These are phyloP conservation scores for Sphyrna mokarran DNA, from an alignment of 2,113 vertebrate species.

Conservation along the genomic window DNA sequence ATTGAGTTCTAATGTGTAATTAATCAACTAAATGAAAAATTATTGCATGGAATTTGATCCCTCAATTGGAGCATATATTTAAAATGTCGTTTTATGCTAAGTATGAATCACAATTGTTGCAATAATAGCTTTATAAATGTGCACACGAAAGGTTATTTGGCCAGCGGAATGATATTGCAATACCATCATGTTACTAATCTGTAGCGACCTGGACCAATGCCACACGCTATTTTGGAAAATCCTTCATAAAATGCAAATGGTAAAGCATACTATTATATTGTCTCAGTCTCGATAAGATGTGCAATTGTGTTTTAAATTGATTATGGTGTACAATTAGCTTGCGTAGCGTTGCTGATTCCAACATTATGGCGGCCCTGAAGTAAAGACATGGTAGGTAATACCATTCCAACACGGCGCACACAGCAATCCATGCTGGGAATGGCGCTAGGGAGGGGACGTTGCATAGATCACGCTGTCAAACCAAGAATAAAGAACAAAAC, in stretches of 20 bases:
- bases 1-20: neutral
- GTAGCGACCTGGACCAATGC: neutral
- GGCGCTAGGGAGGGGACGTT: neutral
- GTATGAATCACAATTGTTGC: neutral
- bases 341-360: neutral
- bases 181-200: neutral
- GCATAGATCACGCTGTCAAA: neutral
- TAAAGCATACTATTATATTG: neutral
- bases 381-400: neutral
- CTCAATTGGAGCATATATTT: neutral
- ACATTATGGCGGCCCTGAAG: neutral
- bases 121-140: neutral
- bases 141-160: neutral
- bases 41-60: neutral
- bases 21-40: conserved; percentile 1
- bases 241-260: neutral
- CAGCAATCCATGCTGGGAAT: neutral
- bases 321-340: neutral
- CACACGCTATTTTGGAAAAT: neutral
- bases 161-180: neutral
- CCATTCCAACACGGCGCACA: neutral
- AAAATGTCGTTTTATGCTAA: neutral
- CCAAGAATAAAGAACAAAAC: too few species aligned
- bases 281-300: too few species aligned
- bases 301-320: neutral